These are phyloP conservation scores for Miniopterus natalensis DNA, from an alignment of 2,113 vertebrate species.

Conservation along the genomic window DNA sequence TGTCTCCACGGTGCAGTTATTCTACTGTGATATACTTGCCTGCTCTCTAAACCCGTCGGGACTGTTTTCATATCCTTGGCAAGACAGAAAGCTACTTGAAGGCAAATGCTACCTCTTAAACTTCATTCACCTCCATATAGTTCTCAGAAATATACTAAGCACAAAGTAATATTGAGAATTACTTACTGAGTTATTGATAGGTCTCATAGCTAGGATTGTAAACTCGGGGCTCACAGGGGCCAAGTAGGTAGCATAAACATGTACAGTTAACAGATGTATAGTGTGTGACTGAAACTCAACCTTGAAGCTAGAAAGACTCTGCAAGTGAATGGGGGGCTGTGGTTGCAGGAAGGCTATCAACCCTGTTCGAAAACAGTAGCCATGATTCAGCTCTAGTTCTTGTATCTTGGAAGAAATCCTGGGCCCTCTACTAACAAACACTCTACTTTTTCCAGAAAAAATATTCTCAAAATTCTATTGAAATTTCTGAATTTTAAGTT, in stretches of 20 bases:
- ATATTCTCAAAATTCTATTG: neutral
- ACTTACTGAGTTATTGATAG: neutral
- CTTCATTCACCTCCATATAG: neutral
- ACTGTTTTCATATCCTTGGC: neutral
- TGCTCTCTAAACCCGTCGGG: neutral
- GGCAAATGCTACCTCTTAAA: neutral
- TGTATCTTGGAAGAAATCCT: neutral
- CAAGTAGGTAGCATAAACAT: neutral
- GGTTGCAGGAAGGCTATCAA: neutral
- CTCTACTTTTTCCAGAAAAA: neutral
- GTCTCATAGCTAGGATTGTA: neutral
- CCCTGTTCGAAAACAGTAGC: neutral
- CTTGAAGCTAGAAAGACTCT: neutral
- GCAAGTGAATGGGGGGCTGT: neutral
- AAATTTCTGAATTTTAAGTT: neutral
- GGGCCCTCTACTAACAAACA: neutral
- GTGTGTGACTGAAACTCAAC: neutral
- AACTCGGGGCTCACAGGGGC: neutral
- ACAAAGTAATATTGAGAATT: neutral
- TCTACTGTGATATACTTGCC: neutral
- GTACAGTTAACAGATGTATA: neutral
- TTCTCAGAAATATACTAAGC: neutral
- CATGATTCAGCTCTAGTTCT: neutral
- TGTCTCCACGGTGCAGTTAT: neutral
- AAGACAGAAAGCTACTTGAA: neutral